Evolutionary conservation across 1,140 invertebrate genomes (phyloP), one percentile per base, ranked within the genome.

Genomic region (Penaeus japonicus): DNA sequence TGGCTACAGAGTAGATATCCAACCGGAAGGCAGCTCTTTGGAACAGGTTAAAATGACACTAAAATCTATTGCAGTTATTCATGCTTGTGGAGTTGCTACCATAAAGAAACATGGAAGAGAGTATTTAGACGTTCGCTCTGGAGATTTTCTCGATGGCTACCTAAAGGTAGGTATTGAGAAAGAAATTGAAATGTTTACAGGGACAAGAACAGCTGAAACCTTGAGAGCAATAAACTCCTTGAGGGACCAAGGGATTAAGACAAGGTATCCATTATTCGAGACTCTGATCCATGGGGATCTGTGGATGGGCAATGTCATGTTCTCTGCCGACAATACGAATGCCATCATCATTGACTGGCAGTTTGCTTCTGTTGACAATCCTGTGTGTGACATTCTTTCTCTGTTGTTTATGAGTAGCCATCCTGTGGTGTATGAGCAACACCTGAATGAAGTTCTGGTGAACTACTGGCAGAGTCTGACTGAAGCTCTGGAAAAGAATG

Each of bases 311-410:
- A 87, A 87, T 65, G 59, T 87, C 20, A 87, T 87, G 85, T 82
- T 87, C 59, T 81, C 85, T 18, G 7, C 22, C 24, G 78, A 82
- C 47, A 30, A 81, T 24, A 35, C 57, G 54, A 7, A 3, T 1
- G 85, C 85, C 10, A 73, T 35, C 35, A 87, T 87, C n/a, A 30
- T 81, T 70, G 85, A 87, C 22, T 87, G 85, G 85, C 85, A 87
- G 39, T 87, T 87, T 87, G 78, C 35, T 12, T 30, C n/a, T 5
- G 22, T 87, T 55, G 85, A 57, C 15, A 81, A 87, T 22, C 75
- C 79, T 15, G 55, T 81, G 5, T 87, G 85, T 87, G 85, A 87
- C n/a, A 70, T 87, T 27, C 20, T 70, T 15, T 35, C 78, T 18
- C 22, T 87, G 15, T 53, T 87, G 12, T 47, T 87, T 5, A 70